Evolutionary conservation across 1,140 invertebrate species (phyloP).

Genomic region (Pygmarrhopalites habei): DNA sequence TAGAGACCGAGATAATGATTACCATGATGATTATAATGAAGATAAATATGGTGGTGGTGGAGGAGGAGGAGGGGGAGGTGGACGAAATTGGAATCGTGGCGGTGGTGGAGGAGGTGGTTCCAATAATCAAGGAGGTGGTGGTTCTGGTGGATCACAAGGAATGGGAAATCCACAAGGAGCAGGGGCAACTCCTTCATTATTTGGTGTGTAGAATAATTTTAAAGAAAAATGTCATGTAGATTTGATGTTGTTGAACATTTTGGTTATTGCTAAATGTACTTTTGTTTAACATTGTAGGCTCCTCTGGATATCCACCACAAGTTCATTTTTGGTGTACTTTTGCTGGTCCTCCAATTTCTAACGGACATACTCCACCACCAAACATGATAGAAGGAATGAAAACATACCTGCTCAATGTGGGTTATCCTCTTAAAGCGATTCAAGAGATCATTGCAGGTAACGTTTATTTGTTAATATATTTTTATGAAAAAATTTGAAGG

Average conservation of each 20-base stretch:
- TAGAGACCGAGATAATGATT: slow-evolving; percentile 17
- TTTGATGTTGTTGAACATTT: too few species aligned
- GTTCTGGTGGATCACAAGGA: slow-evolving; percentile 18
- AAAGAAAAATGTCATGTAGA: too few species aligned
- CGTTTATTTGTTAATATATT: too few species aligned
- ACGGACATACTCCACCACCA: slow-evolving; percentile 37
- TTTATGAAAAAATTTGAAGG: too few species aligned
- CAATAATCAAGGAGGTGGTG: slow-evolving; percentile 18
- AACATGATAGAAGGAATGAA: slow-evolving; percentile 40
- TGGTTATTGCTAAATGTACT: too few species aligned
- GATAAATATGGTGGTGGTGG: slow-evolving; percentile 19
- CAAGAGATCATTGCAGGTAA: slow-evolving; percentile 34
- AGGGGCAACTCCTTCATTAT: too few species aligned
- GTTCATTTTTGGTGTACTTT: slow-evolving; percentile 40
- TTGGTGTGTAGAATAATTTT: too few species aligned
- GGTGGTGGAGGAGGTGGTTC: slow-evolving; percentile 20
- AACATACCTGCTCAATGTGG: slow-evolving; percentile 35
- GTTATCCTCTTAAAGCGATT: slow-evolving; percentile 35
- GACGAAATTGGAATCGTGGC: slow-evolving; percentile 30
- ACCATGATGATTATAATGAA: slow-evolving; percentile 31
- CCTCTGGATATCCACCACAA: slow-evolving; percentile 38
- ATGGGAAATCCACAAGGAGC: too few species aligned
- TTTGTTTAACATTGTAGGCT: neutral
- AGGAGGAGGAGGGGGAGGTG: neutral
- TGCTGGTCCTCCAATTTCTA: slow-evolving; percentile 38